Evolutionary conservation across 2,113 vertebrate genomes (phyloP).

Genomic region (Hemiprocne comata): DNA sequence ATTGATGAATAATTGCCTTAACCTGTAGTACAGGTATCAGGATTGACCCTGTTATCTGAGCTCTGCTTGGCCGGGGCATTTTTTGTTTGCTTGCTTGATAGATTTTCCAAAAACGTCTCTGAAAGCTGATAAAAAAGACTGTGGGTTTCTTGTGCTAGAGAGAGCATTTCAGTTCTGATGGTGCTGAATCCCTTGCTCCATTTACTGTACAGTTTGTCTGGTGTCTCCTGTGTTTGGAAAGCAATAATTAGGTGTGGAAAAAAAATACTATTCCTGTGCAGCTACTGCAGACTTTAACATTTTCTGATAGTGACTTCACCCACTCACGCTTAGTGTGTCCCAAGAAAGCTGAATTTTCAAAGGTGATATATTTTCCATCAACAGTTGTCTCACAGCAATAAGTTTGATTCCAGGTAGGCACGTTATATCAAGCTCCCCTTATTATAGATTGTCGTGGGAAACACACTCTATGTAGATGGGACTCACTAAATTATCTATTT

Average conservation of each 20-base stretch:
- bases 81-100: background rate
- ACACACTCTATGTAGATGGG: background rate
- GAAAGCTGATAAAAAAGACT: background rate
- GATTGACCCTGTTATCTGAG: background rate
- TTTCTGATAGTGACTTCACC: background rate
- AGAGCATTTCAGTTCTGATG: background rate
- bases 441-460: background rate
- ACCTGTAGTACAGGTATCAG: background rate
- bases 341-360: background rate
- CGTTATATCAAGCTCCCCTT: background rate
- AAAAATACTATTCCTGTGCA: background rate
- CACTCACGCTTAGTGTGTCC: background rate
- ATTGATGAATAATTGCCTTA: background rate
- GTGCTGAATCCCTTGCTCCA: background rate
- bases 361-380: background rate
- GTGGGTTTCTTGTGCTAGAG: background rate
- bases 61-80: background rate
- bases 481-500: background rate
- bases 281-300: background rate
- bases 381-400: background rate
- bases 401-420: background rate
- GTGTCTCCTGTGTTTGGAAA: background rate
- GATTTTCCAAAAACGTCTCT: background rate
- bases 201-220: background rate
- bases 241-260: background rate